Conservation (phyloP, 2,113 vertebrate genomes). For the Nothobranchius furzeri region DNA sequence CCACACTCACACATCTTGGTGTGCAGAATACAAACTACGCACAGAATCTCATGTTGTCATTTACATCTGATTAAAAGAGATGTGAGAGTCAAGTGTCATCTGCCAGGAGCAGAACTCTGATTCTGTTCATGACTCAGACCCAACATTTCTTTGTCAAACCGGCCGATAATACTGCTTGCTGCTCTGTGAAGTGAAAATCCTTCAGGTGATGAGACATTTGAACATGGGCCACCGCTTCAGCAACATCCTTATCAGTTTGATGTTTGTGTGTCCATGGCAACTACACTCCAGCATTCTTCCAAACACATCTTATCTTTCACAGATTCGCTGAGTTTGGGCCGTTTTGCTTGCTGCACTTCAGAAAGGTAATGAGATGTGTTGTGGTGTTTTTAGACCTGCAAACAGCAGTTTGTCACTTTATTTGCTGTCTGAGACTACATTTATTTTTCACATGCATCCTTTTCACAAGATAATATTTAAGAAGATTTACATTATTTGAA, state of each 20-base stretch:
- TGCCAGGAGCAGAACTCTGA: no score
- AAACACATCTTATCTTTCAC: background rate
- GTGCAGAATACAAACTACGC: background rate
- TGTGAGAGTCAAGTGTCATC: no score
- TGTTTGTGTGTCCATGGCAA: conserved; percentile 45
- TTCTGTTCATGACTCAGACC: no score
- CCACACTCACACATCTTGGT: background rate
- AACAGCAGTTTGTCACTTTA: no score
- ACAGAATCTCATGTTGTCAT: background rate
- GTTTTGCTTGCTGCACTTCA: background rate
- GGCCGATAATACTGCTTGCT: conserved; percentile 23
- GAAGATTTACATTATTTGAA: no score
- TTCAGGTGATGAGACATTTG: conserved; percentile 25
- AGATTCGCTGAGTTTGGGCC: background rate
- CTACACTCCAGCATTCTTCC: background rate
- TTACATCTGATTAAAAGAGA: no score
- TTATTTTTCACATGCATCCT: no score
- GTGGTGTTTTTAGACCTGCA: no score
- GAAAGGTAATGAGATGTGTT: background rate
- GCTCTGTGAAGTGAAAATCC: conserved; percentile 22
- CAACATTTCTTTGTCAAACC: conserved; percentile 18
- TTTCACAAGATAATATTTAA: no score
- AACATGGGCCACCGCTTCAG: conserved; percentile 16
- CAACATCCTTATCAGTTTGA: conserved; percentile 9
- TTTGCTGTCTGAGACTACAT: no score